Base-by-base conservation (phyloP, 30 jellyfish, hydroid and myxozoan species). In the Aurelia aurita region DNA sequence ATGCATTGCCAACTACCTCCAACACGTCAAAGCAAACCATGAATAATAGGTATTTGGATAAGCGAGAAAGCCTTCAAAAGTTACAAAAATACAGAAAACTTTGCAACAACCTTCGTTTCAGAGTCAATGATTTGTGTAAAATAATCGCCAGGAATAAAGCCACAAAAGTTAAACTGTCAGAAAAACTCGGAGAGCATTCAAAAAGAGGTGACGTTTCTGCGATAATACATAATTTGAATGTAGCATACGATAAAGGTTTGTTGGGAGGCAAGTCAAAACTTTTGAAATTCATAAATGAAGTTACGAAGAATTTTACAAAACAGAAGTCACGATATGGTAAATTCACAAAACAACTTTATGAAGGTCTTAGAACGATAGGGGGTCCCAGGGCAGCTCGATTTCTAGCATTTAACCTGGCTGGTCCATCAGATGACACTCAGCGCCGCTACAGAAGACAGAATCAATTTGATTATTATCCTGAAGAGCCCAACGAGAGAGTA, bases 321-420 rank as follows among this genome's bases (percentile, higher is more conserved):
- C 32, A 68, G 60, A 22, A 53, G 10, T 55, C 80, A 26, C 64
- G 80, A 16, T 68, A 68, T 2, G 19, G 58, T 4, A 68, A 12
- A 22, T 68, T 26, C 51, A 68, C 80, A 55, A 28, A 68, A 15
- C 80, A 68, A 47, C 26, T 72, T 14, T 72, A 39, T 47, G 34
- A 22, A 34, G 26, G 71, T 72, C 72, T 72, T 23, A 20, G 70
- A 7, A 72, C 46, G 19, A 53, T 72, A 18, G 84, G 85, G 7
- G 85, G 69, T 39, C 85, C 85, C 22, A 72, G 85, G 29, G 72
- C 85, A 19, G 74, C 85, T 12, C 44, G 74, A 3, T 15, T 72
- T 22, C 53, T 46, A 13, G 80, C 80, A 18, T 22, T 18, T 12
- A 72, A 72, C 31, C 49, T 72, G 19, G 47, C 3, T 72, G 85